These are phyloP conservation scores for Stenotaenia linearis DNA, from an alignment of 2,888 invertebrate genomes.

Conservation along the genomic window DNA sequence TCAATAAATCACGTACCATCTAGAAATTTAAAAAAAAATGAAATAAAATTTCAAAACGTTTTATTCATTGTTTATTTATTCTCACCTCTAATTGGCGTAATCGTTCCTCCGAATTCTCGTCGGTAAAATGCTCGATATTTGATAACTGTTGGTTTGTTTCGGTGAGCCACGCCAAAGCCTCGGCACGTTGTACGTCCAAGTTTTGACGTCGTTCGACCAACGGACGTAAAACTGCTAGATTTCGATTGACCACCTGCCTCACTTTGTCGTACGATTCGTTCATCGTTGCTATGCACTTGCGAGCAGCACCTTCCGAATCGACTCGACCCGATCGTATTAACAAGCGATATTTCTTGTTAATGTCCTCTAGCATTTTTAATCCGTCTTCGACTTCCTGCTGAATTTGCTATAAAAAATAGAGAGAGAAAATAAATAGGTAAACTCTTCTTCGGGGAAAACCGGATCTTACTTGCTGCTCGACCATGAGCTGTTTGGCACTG, in stretches of 20 bases:
- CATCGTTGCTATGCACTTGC: not conserved
- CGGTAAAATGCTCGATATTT: not conserved
- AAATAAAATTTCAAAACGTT: not conserved
- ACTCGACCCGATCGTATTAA: not conserved
- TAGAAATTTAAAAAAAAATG: not conserved
- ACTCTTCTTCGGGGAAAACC: no score
- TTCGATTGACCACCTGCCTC: not conserved
- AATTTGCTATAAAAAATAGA: not conserved
- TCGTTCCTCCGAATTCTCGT: not conserved
- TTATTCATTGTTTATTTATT: not conserved
- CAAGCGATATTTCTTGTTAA: conserved; percentile 1
- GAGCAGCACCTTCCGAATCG: not conserved
- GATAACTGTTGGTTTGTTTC: not conserved
- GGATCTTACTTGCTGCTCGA: not conserved
- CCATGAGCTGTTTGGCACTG: not conserved
- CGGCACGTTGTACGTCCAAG: not conserved
- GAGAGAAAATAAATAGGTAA: not conserved
- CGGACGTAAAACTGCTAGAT: not conserved
- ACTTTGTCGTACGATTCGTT: not conserved
- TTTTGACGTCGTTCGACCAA: not conserved
- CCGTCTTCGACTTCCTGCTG: conserved; percentile 6
- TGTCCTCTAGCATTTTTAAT: not conserved
- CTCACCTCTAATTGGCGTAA: not conserved
- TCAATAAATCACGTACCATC: not conserved
- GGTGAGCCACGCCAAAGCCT: conserved; percentile 7